Conservation (phyloP, 2,113 vertebrate species). For the Edolisoma coerulescens region DNA sequence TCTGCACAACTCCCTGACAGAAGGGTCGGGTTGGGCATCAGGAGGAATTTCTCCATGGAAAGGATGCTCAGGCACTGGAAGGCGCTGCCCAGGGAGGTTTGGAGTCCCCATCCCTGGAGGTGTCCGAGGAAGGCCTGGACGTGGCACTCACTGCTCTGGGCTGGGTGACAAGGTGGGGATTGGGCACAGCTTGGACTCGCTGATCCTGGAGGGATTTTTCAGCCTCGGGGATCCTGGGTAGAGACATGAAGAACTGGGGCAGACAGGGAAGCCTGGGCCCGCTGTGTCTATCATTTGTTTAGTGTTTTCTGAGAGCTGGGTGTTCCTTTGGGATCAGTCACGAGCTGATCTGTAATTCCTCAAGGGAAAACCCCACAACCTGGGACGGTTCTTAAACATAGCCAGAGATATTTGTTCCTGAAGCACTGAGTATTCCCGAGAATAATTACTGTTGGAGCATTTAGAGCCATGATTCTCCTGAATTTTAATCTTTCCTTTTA, state of each 20-base stretch:
- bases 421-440: background rate
- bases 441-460: background rate
- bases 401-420: background rate
- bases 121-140: rapidly evolving
- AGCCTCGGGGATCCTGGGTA: background rate
- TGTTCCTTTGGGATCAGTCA: background rate
- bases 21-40: background rate
- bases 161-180: background rate
- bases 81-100: background rate
- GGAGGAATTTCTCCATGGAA: background rate
- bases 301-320: background rate
- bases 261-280: background rate
- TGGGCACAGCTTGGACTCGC: rapidly evolving
- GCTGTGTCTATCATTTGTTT: rapidly evolving
- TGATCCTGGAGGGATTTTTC: background rate
- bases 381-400: background rate
- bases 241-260: background rate
- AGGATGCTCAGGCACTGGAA: background rate
- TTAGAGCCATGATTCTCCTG: background rate
- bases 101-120: background rate
- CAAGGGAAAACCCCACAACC: background rate
- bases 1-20: background rate
- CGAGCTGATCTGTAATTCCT: background rate
- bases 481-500: background rate
- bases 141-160: background rate